phyloP scores from a whole-genome alignment of 2,888 invertebrate genomes.

The Steinernema hermaphroditum region DNA sequence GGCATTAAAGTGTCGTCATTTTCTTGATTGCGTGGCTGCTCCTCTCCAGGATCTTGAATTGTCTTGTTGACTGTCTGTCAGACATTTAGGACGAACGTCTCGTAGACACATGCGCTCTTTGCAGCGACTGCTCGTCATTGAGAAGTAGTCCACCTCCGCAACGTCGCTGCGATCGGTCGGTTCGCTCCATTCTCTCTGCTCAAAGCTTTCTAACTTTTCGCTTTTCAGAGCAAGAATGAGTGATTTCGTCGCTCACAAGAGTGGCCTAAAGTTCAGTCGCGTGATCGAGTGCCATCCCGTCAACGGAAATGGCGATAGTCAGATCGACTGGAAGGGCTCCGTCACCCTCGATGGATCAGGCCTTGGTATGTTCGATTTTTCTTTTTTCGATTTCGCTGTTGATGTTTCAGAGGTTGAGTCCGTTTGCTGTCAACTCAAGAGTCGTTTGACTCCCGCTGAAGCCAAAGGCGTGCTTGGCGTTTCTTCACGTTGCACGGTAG shows the following conservation, averaged over 20 bases:
- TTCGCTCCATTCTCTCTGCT: neutral
- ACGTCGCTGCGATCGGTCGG: neutral
- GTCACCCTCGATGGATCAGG: neutral
- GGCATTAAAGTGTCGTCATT: too few species aligned
- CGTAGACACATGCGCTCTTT: too few species aligned
- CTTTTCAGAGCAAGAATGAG: neutral
- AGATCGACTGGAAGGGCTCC: neutral
- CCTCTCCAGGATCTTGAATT: too few species aligned
- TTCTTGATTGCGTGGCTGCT: too few species aligned
- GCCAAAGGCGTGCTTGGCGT: neutral
- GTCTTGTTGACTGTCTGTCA: too few species aligned
- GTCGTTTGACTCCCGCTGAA: neutral
- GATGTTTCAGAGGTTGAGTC: neutral
- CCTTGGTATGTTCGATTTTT: neutral
- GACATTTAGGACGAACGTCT: too few species aligned
- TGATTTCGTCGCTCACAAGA: neutral
- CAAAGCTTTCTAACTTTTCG: neutral
- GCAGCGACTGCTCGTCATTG: too few species aligned
- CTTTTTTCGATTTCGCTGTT: neutral
- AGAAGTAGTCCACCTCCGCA: too few species aligned
- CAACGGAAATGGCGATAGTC: neutral
- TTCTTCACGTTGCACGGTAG: neutral
- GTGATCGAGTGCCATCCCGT: neutral
- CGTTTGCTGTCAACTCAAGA: neutral
- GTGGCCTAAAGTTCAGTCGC: slow-evolving; percentile 3